Conservation (phyloP, 2,888 invertebrate species). For the Tetragnatha montana region DNA sequence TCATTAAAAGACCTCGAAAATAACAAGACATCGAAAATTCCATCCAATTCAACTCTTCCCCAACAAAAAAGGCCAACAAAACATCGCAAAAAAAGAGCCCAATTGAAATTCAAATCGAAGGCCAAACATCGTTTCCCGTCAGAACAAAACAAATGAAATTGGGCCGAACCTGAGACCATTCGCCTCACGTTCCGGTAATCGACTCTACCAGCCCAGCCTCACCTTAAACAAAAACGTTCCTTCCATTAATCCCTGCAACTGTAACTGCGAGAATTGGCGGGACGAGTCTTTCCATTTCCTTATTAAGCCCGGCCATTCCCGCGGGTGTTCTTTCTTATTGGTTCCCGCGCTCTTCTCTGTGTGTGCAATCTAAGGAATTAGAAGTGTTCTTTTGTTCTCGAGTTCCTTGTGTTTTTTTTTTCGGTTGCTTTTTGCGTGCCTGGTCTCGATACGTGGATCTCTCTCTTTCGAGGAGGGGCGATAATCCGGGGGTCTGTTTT, state of each 20-base stretch:
- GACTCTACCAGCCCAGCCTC: constrained; percentile 18
- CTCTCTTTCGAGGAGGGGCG: neutral
- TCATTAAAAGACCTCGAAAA: neutral
- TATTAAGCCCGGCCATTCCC: constrained; percentile 29
- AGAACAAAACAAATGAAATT: neutral
- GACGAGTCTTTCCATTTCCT: constrained; percentile 33
- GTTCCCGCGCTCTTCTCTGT: neutral
- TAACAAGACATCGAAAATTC: neutral
- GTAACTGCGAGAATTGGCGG: constrained; percentile 43
- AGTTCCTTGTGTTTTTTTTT: neutral
- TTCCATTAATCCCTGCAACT: constrained; percentile 44
- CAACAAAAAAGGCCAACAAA: neutral
- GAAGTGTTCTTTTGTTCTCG: constrained; percentile 27
- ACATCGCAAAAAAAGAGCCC: neutral
- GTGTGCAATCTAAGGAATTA: constrained; percentile 32
- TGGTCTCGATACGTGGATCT: constrained; percentile 39
- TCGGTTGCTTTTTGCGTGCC: constrained; percentile 17
- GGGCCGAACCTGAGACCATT: neutral
- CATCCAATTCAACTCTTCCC: neutral
- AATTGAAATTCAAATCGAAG: neutral
- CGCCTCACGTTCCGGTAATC: constrained; percentile 21
- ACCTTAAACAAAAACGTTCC: constrained; percentile 34
- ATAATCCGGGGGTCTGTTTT: neutral
- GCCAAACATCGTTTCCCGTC: neutral
- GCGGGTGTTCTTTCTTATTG: constrained; percentile 28